Evolutionary conservation across 2,888 invertebrate species (phyloP).

Genomic region (Torymus auratus): DNA sequence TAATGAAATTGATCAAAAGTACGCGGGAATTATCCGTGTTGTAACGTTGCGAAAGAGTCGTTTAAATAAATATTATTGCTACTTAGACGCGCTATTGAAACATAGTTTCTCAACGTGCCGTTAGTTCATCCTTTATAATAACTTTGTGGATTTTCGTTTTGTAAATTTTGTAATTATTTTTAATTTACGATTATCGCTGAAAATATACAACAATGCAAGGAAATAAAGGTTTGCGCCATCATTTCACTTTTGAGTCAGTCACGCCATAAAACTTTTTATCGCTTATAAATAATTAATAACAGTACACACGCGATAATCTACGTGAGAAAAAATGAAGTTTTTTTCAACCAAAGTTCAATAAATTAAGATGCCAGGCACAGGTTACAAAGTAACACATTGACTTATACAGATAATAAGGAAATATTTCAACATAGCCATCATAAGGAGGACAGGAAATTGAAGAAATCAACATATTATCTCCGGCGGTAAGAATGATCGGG

Average conservation of each 20-base stretch:
- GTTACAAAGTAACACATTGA: conserved; percentile 37
- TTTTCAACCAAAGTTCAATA: conserved; percentile 38
- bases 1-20: conserved; percentile 8
- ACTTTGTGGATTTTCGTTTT: no score
- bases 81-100: no score
- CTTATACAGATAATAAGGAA: conserved; percentile 10
- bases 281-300: conserved; percentile 24
- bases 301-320: conserved; percentile 4
- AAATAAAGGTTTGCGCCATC: not conserved
- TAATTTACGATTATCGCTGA: not conserved
- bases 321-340: not conserved
- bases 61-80: no score
- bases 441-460: conserved; percentile 23
- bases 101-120: no score
- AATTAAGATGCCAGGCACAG: conserved; percentile 26
- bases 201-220: not conserved
- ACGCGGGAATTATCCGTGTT: no score
- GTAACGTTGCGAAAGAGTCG: no score
- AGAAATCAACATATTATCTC: conserved; percentile 27
- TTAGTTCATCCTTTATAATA: no score
- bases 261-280: not conserved
- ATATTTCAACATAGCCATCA: conserved; percentile 12
- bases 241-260: not conserved
- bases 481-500: conserved; percentile 30
- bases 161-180: no score